A percentile compares a stretch with the other conserved stretches of the same genome.
These are phyloP conservation scores for Phragmatobia fuliginosa DNA, from an alignment of 2,888 invertebrate species.

Conservation along the genomic window DNA sequence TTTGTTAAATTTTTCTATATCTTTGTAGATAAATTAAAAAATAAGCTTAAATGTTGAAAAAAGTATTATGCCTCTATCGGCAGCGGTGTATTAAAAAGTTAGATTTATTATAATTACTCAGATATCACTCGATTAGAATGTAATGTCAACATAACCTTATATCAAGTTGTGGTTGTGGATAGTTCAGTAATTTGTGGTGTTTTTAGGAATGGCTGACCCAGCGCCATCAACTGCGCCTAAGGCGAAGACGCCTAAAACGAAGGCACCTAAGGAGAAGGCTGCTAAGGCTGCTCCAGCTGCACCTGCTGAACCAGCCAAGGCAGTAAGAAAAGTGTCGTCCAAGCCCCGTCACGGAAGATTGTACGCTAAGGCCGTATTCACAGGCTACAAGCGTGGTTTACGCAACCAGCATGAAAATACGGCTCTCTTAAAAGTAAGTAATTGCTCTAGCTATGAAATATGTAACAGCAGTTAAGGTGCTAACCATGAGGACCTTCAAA, in stretches of 20 bases:
- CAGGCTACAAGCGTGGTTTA: slow-evolving; percentile 97
- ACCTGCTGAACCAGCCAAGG: slow-evolving; percentile 84
- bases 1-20: slow-evolving; percentile 52
- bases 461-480: neutral
- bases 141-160: slow-evolving; percentile 83
- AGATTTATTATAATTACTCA: slow-evolving; percentile 58
- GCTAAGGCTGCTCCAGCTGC: slow-evolving; percentile 85
- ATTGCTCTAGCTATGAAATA: neutral
- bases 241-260: slow-evolving; percentile 85
- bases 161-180: slow-evolving; percentile 42
- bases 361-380: slow-evolving; percentile 99
- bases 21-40: slow-evolving; percentile 46
- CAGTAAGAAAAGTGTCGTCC: slow-evolving; percentile 81
- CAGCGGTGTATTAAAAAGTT: slow-evolving; percentile 39
- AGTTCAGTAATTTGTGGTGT: slow-evolving; percentile 55
- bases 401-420: slow-evolving; percentile 99
- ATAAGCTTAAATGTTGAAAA: slow-evolving; percentile 49
- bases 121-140: slow-evolving; percentile 73
- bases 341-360: slow-evolving; percentile 92
- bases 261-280: slow-evolving; percentile 86
- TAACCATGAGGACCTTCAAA: neutral
- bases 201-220: slow-evolving; percentile 88
- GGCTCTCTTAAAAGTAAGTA: slow-evolving; percentile 92
- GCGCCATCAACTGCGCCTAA: slow-evolving; percentile 85
- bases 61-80: slow-evolving; percentile 26